Percentiles rank a stretch among this genome's conserved stretches.
These are phyloP conservation scores for Diorhabda carinulata DNA, from an alignment of 1,140 invertebrate species.

Conservation along the genomic window DNA sequence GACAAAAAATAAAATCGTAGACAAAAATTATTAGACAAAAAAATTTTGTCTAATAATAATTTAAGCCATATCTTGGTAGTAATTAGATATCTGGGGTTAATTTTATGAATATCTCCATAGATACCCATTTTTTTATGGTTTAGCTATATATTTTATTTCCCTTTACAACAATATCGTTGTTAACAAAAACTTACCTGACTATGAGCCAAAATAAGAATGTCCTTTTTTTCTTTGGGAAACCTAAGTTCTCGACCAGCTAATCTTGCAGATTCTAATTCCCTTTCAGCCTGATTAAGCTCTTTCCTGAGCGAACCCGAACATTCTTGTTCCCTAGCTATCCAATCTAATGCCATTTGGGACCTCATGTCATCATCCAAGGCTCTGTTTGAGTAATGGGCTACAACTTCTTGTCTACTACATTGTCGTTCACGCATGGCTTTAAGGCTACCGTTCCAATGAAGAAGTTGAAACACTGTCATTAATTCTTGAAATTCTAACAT, in stretches of 20 bases:
- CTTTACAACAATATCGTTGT: slow-evolving; percentile 7
- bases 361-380: slow-evolving; percentile 91
- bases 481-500: slow-evolving; percentile 96
- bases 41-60: no score
- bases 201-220: slow-evolving; percentile 85
- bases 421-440: slow-evolving; percentile 89
- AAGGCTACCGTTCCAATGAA: slow-evolving; percentile 94
- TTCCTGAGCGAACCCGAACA: slow-evolving; percentile 71
- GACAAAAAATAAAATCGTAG: no score
- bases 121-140: no score
- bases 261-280: slow-evolving; percentile 85
- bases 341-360: slow-evolving; percentile 92
- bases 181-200: slow-evolving; percentile 63
- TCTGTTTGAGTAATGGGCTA: slow-evolving; percentile 90
- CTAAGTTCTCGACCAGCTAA: slow-evolving; percentile 84
- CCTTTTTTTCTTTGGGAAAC: slow-evolving; percentile 93
- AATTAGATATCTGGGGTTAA: no score
- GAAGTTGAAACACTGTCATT: slow-evolving; percentile 93
- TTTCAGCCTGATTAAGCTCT: slow-evolving; percentile 78
- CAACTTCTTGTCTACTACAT: slow-evolving; percentile 90
- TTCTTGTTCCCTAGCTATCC: slow-evolving; percentile 88
- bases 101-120: no score
- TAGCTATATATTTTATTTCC: no score
- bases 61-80: no score
- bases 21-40: no score